A percentile compares a stretch with the other conserved stretches of the same genome.
phyloP scores from a whole-genome alignment of 2,113 vertebrate species.

The Cinclus mexicanus region DNA sequence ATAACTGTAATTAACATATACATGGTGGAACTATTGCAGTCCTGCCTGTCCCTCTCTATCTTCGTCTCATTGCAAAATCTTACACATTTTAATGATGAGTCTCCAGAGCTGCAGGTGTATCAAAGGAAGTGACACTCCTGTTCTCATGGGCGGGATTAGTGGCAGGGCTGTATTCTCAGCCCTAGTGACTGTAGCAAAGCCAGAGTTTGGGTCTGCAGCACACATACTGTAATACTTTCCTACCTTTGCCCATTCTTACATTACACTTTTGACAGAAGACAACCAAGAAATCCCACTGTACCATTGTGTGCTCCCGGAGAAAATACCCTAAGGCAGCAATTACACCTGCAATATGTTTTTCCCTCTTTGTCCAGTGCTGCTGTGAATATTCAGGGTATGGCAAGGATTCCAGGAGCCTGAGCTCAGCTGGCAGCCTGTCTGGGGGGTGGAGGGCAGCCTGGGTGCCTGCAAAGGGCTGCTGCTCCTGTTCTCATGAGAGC shows the following conservation, averaged over 20 bases:
- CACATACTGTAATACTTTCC: not conserved
- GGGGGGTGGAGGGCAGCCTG: not conserved
- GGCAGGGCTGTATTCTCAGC: not conserved
- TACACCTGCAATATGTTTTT: not conserved
- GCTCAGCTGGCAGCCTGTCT: not conserved
- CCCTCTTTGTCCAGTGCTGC: not conserved
- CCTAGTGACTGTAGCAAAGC: not conserved
- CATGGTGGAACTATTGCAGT: not conserved
- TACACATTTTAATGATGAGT: not conserved
- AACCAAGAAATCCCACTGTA: not conserved
- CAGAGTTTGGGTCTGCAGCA: not conserved
- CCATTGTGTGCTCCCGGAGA: not conserved
- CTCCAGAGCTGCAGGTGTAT: not conserved
- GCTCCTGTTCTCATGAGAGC: not conserved
- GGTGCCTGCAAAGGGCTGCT: not conserved
- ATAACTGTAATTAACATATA: not conserved
- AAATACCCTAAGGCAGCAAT: not conserved
- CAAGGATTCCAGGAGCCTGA: not conserved
- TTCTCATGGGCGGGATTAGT: not conserved
- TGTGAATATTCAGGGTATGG: not conserved
- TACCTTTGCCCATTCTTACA: not conserved
- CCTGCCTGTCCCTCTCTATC: not conserved
- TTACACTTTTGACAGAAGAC: not conserved
- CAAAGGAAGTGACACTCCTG: not conserved
- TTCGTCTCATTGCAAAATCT: not conserved